Conservation (phyloP, 2,888 invertebrate genomes). For the Pyrocoelia pectoralis region DNA sequence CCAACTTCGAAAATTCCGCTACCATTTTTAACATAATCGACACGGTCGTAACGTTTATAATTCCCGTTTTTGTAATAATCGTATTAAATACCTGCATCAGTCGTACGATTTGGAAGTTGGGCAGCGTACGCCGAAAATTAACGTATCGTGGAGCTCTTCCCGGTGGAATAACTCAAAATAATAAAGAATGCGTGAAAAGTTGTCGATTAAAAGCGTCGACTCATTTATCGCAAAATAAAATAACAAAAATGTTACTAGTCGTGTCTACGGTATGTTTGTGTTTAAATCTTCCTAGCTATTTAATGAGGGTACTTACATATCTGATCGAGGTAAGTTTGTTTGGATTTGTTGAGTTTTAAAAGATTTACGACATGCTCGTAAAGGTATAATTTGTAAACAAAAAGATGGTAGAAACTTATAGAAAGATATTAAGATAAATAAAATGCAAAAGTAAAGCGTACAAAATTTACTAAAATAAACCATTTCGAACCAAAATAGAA, state of each 20-base stretch:
- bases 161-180: neutral
- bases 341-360: neutral
- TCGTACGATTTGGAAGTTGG: conserved; percentile 69
- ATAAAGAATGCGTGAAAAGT: conserved; percentile 44
- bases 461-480: too few relatives aligned
- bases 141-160: conserved; percentile 30
- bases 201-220: conserved; percentile 46
- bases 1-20: conserved; percentile 65
- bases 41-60: conserved; percentile 73
- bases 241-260: conserved; percentile 83
- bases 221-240: conserved; percentile 60
- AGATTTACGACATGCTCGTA: neutral
- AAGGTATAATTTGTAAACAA: neutral
- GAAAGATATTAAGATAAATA: too few relatives aligned
- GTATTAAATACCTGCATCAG: conserved; percentile 77
- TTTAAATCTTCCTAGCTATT: conserved; percentile 80
- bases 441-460: too few relatives aligned
- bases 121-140: conserved; percentile 43
- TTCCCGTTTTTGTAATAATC: conserved; percentile 76
- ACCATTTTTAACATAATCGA: conserved; percentile 75
- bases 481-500: too few relatives aligned
- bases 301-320: conserved; percentile 68
- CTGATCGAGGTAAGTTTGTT: conserved; percentile 35
- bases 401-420: neutral
- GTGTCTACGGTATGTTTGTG: conserved; percentile 82